Percentiles rank a stretch among this genome's conserved stretches.
Evolutionary conservation across 2,797 vertebrate genomes (phyloP).

Genomic region (Lepus townsendii): DNA sequence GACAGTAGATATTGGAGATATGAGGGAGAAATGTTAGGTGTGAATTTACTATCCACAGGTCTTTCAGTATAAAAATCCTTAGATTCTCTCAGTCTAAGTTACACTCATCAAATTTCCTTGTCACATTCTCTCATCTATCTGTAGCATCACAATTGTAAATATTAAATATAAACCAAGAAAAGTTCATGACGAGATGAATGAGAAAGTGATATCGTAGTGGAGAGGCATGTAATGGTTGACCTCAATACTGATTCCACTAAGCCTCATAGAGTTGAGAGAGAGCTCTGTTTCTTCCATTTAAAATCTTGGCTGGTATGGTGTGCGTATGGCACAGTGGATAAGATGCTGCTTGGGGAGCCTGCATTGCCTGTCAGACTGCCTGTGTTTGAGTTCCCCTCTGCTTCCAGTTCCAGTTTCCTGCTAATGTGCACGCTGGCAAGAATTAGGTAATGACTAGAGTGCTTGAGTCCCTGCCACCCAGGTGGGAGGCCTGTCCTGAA

Average conservation of each 20-base stretch:
- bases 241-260: neutral
- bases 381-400: too few relatives aligned
- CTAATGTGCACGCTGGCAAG: too few relatives aligned
- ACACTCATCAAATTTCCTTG: neutral
- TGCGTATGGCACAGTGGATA: too few relatives aligned
- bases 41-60: neutral
- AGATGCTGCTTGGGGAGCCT: too few relatives aligned
- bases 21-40: neutral
- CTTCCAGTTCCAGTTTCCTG: too few relatives aligned
- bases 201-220: neutral
- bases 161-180: constrained; percentile 18
- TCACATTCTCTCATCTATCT: neutral
- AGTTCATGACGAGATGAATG: neutral
- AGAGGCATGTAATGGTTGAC: neutral
- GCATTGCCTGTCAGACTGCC: too few relatives aligned
- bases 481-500: too few relatives aligned
- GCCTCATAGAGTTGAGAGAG: neutral
- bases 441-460: too few relatives aligned
- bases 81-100: neutral
- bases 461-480: too few relatives aligned
- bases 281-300: neutral
- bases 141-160: neutral
- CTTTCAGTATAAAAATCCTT: neutral
- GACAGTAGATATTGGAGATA: neutral
- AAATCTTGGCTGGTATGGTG: neutral